Percentiles rank a stretch among this genome's conserved stretches.
Conservation (phyloP, 1,140 invertebrate species). For the Sitobion miscanthi region DNA sequence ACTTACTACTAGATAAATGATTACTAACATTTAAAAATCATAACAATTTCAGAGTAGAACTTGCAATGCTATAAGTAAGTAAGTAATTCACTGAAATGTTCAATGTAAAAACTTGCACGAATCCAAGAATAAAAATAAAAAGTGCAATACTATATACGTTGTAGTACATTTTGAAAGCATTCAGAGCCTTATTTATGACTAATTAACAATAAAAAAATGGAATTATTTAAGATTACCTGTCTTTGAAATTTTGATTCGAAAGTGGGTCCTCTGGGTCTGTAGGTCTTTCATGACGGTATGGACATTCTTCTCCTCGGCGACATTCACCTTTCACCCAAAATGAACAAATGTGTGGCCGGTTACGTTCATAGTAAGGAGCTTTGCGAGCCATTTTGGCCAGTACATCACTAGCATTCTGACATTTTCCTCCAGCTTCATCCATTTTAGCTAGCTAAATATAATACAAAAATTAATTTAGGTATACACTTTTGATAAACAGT, state of each 20-base stretch:
- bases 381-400: constrained; percentile 94
- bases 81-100: not conserved
- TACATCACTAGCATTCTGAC: constrained; percentile 84
- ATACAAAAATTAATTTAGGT: not conserved
- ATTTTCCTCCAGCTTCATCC: constrained; percentile 70
- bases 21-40: not conserved
- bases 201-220: not conserved
- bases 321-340: constrained; percentile 99
- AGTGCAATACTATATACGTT: not conserved
- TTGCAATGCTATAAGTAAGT: not conserved
- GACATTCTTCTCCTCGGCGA: constrained; percentile 98
- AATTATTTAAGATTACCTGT: constrained; percentile 66
- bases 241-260: constrained; percentile 99
- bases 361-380: constrained; percentile 98
- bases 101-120: not conserved
- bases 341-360: constrained; percentile 98
- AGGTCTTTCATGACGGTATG: constrained; percentile 98
- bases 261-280: constrained; percentile 99
- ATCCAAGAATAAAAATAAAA: not conserved
- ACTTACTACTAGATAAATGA: not conserved
- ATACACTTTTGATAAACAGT: not conserved
- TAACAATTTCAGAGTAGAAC: not conserved
- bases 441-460: constrained; percentile 46
- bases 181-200: not conserved
- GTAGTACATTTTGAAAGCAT: not conserved